Evolutionary conservation across 2,888 invertebrate species (phyloP), one percentile per base, ranked within the genome.

Genomic region (Clepsis dumicolana): DNA sequence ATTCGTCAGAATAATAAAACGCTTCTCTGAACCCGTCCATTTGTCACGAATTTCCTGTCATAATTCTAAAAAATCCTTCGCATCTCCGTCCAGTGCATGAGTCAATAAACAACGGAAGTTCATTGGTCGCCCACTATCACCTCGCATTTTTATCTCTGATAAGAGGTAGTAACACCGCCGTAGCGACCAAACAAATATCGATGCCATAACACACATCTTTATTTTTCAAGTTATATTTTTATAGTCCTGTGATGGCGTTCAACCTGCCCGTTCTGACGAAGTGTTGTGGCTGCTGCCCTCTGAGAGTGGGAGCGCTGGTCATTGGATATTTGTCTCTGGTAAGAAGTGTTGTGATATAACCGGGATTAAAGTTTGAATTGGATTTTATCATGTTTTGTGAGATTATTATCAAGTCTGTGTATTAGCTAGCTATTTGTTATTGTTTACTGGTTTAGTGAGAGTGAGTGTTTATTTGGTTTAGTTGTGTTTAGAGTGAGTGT

Each of bases 301-400:
- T 92, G 48, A 80, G 84, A 69, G 80, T 83, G 50, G 92, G 89
- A 16, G 83, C 87, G 0, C 76, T 92, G 41, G 73, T 91, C 29
- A 87, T 92, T 57, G 93, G 92, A 75, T 93, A 93, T 80, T 32
- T 87, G 50, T 88, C 90, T 27, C 77, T 91, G 71, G 92, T 92
- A 77, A 90, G 91, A 3, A 48, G 12, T 48, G 21, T 48, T 48
- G 10, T 12, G 48, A 48, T 88, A 74, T 25, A 32, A 25, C 5
- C 12, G 1, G 44, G 44, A 44, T 44, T 44, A 44, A 8, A 14
- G 12, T 35, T 29, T 52, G 52, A 25, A 27, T n/a, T 52, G 52
- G 25, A 8, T 25, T 52, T 27, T 52, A 52, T 52, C 52, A 48
- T 18, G 10, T 16, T 18, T 48, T 21, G 48, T 18, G 48, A 48